Base-by-base conservation (phyloP, 2,797 vertebrate genomes). In the Neomorphus geoffroyi region DNA sequence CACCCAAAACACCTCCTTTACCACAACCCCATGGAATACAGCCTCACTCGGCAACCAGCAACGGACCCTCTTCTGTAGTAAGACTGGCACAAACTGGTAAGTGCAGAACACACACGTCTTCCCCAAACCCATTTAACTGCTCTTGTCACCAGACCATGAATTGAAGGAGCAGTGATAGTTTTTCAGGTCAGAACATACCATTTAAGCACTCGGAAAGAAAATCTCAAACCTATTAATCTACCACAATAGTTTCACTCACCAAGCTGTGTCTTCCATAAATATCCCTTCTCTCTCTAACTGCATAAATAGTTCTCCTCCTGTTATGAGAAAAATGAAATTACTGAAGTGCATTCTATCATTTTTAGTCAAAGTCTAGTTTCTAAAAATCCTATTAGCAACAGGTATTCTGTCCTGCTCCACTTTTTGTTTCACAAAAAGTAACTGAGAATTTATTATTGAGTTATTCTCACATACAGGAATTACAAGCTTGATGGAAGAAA, bases 221-320 rank as follows among this genome's bases (percentile, higher is more conserved):
- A 9, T 1, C 79, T 30, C 35, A 28, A 53, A 90, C 65, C 84
- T 85, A 95, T 77, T 86, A 70, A 93, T 93, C 91, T 89, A 94
- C 41, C 84, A 85, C 96, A 96, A 95, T 56, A 94, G 21, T 56
- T 90, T 91, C 65, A 88, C 98, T 99, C 98, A 99, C 99, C 99
- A 99, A 95, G 99, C 99, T 32, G 99, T 99, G 98, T 99, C 99
- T 97, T 99, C 99, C 99, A 99, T 99, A 98, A 99, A 99, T 98
- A 99, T 99, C 93, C 99, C 99, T 94, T 99, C 99, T 97, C 99
- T 98, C 96, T 99, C 99, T 97, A 99, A 98, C 98, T 99, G 99
- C 99, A 99, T 99, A 98, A 99, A 99, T 77, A 99, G 98, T 98
- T 99, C 99, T 98, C 99, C 99, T 97, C 99, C 99, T 99, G 96